Percentiles rank a stretch among this genome's conserved stretches.
Evolutionary conservation across 2,888 invertebrate genomes (phyloP).

Genomic region (Cataglyphis altisquamis): DNA sequence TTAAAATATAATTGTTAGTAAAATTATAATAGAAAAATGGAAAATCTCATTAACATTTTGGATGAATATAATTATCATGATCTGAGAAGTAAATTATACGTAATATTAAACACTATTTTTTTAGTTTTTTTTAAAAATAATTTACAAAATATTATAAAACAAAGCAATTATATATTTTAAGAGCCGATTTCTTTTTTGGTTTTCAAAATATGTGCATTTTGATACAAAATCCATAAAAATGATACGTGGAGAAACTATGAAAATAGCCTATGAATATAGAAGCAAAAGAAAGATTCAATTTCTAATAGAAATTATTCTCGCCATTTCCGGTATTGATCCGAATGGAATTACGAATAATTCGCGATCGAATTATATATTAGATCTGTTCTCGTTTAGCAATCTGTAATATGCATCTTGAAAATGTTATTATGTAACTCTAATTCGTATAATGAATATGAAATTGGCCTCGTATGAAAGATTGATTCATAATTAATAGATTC

Average conservation of each 20-base stretch:
- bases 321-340: neutral
- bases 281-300: too few relatives aligned
- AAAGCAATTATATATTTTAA: neutral
- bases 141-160: neutral
- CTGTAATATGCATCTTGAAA: conserved; percentile 1
- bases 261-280: neutral
- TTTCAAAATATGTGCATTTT: neutral
- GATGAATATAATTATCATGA: neutral
- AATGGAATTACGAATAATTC: neutral
- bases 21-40: neutral
- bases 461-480: neutral
- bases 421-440: neutral
- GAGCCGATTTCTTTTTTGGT: neutral
- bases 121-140: neutral
- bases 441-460: neutral
- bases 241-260: neutral
- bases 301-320: neutral
- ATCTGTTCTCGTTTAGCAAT: conserved; percentile 1
- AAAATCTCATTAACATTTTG: neutral
- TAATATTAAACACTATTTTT: neutral
- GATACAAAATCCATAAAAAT: neutral
- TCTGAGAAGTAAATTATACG: neutral
- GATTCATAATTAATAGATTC: conserved; percentile 6
- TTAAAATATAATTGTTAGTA: neutral
- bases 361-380: neutral